phyloP scores from a whole-genome alignment of 2,113 vertebrate species.

The Muntiacus reevesi region DNA sequence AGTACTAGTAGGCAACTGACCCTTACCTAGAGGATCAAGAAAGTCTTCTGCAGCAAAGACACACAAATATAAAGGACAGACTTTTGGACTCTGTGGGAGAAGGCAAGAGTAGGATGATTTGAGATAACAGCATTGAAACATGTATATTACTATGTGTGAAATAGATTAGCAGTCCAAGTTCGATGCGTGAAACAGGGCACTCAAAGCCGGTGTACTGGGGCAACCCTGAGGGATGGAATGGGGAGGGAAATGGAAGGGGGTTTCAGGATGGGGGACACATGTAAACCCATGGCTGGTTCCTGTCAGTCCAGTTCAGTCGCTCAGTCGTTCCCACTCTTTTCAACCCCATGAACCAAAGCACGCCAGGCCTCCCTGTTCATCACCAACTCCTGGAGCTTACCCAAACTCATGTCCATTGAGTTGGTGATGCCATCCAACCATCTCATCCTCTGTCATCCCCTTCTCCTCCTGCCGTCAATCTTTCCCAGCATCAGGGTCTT shows the following conservation, averaged over 20 bases:
- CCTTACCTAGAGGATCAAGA: background rate
- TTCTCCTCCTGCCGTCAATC: background rate
- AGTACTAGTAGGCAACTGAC: background rate
- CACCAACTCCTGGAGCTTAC: background rate
- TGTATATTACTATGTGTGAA: background rate
- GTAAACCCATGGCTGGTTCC: background rate
- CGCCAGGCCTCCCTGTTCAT: background rate
- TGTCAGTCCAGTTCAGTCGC: background rate
- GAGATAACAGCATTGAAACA: background rate
- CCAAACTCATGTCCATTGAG: background rate
- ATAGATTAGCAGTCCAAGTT: background rate
- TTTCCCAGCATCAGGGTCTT: background rate
- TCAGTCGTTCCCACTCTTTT: background rate
- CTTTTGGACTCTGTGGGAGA: background rate
- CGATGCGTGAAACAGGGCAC: background rate
- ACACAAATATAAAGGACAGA: background rate
- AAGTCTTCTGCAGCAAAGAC: background rate
- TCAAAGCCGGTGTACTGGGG: background rate
- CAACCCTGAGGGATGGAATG: background rate
- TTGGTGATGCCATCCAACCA: background rate
- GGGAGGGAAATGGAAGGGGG: background rate
- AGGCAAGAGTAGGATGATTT: background rate
- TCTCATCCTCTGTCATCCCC: background rate
- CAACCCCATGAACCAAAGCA: accelerated
- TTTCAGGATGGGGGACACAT: background rate